Conservation (phyloP, 2,888 invertebrate species). For the Mylabris sibirica region DNA sequence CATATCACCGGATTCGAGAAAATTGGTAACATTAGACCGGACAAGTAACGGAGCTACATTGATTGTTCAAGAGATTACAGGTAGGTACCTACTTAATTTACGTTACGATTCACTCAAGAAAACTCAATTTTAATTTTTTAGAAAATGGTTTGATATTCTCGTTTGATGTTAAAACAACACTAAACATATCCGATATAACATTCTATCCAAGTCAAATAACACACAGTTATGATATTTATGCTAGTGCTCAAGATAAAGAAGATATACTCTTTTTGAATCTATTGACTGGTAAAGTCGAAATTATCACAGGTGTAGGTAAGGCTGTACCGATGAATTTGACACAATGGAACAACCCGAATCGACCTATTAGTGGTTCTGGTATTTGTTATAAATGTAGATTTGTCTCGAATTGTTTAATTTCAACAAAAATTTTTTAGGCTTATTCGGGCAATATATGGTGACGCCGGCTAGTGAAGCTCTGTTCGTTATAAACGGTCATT, state of each 20-base stretch:
- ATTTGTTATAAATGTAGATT: conserved; percentile 15
- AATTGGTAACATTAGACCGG: conserved; percentile 72
- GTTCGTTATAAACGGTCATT: conserved; percentile 75
- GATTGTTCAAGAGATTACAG: conserved; percentile 70
- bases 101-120: neutral
- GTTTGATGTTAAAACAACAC: conserved; percentile 78
- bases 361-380: conserved; percentile 72
- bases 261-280: conserved; percentile 76
- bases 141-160: conserved; percentile 72
- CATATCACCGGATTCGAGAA: conserved; percentile 75
- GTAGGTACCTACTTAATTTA: conserved; percentile 62
- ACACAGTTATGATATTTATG: conserved; percentile 77
- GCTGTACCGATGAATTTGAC: conserved; percentile 66
- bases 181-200: conserved; percentile 75
- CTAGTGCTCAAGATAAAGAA: conserved; percentile 75
- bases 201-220: conserved; percentile 76
- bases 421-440: conserved; percentile 57
- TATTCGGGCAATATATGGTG: conserved; percentile 77
- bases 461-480: conserved; percentile 75
- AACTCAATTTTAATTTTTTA: conserved; percentile 51
- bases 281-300: conserved; percentile 77
- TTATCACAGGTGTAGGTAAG: conserved; percentile 75
- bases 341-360: conserved; percentile 71
- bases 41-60: conserved; percentile 67
- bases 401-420: conserved; percentile 4